Percentiles rank a stretch among this genome's conserved stretches.
These are phyloP conservation scores for Pao palembangensis DNA, from an alignment of 2,113 vertebrate genomes.

Conservation along the genomic window DNA sequence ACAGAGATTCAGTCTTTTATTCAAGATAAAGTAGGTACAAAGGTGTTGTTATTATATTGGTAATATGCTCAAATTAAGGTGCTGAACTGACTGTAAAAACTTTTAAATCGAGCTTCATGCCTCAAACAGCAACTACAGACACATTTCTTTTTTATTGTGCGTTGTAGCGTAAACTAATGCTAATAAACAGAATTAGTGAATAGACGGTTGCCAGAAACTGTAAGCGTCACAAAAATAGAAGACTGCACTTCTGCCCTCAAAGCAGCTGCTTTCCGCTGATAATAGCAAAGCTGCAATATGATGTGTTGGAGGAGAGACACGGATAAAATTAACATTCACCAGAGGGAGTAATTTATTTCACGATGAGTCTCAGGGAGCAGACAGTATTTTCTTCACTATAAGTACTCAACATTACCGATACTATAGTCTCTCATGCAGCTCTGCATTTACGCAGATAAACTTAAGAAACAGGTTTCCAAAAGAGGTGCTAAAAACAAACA, in stretches of 20 bases:
- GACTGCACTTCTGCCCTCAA: slow-evolving; percentile 17
- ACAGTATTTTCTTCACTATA: too few species aligned
- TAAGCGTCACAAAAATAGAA: slow-evolving; percentile 29
- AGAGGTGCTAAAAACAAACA: background rate
- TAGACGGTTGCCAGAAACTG: slow-evolving; percentile 22
- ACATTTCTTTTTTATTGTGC: too few species aligned
- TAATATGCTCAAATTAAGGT: too few species aligned
- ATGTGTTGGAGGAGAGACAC: slow-evolving; percentile 1
- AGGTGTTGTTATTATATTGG: too few species aligned
- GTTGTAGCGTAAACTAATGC: slow-evolving; percentile 3
- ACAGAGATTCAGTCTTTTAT: too few species aligned
- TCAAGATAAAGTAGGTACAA: too few species aligned
- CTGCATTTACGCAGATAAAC: too few species aligned
- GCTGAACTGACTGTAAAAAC: slow-evolving; percentile 2
- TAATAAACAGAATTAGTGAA: slow-evolving; percentile 25
- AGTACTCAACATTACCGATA: too few species aligned
- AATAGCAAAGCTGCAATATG: slow-evolving; percentile 4
- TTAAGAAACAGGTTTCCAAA: too few species aligned
- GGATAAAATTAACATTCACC: slow-evolving; percentile 24
- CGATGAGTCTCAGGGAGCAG: background rate
- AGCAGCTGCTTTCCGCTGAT: slow-evolving; percentile 40
- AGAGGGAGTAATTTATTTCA: slow-evolving; percentile 6
- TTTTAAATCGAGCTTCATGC: background rate
- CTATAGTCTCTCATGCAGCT: too few species aligned
- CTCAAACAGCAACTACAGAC: too few species aligned